Evolutionary conservation across 2,113 vertebrate species (phyloP).

Genomic region (Haplochromis burtoni): DNA sequence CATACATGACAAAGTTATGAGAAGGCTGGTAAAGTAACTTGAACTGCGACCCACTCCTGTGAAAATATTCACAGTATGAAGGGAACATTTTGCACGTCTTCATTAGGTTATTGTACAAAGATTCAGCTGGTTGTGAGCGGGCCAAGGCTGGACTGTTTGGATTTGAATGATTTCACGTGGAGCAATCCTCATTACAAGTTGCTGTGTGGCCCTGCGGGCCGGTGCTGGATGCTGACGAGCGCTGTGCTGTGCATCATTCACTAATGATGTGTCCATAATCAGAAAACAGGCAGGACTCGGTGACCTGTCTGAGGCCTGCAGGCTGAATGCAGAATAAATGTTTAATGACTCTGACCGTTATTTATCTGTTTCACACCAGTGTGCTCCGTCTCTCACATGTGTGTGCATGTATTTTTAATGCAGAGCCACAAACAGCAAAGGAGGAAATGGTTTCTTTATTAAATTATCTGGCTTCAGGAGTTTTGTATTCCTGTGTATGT

Average conservation of each 20-base stretch:
- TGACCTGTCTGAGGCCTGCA: background rate
- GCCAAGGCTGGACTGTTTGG: background rate
- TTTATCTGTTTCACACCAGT: background rate
- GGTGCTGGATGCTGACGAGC: background rate
- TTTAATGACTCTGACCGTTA: background rate
- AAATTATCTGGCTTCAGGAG: background rate
- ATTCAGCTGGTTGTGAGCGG: background rate
- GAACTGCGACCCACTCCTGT: background rate
- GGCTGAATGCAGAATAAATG: background rate
- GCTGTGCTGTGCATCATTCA: background rate
- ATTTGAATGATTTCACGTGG: background rate
- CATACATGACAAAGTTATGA: background rate
- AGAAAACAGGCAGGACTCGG: background rate
- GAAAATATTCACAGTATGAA: background rate
- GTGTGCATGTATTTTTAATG: background rate
- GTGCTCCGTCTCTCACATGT: background rate
- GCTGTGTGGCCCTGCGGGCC: background rate
- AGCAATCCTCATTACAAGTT: background rate
- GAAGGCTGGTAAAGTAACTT: background rate
- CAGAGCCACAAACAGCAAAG: background rate
- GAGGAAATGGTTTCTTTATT: conserved; percentile 2
- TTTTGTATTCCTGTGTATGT: background rate
- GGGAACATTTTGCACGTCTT: background rate
- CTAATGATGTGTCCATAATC: background rate
- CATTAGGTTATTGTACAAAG: background rate